Base-by-base conservation (phyloP, 37 sponge, comb jelly and placozoan species). In the Chondrilla cf. caribensis region DNA sequence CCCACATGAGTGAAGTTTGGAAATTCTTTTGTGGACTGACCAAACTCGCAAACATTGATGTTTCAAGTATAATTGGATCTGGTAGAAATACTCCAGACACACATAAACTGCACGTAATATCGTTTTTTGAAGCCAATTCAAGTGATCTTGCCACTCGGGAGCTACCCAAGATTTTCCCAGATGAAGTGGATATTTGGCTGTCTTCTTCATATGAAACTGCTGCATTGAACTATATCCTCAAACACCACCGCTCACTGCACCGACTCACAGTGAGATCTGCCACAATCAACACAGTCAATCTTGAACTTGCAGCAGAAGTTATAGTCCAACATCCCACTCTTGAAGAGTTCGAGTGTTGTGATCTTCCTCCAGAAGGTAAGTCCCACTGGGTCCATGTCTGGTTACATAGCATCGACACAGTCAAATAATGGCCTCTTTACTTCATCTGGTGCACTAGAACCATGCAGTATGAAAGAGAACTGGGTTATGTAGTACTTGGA, bases 1-100 rank as follows among this genome's bases (percentile, higher is more conserved):
- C 76, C 24, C 38, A 73, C 31, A 73, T 73, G 76, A 37, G 24
- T n/a, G 76, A 73, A 37, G 76, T 73, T 40, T 73, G 76, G 76
- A 73, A 73, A 40, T 73, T 38, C 44, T 73, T 39, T 42, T 38
- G 44, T 39, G 76, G 76, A 37, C 44, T 73, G 3, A 73, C 76
- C 0, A 40, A 39, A 73, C 24, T 73, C 2, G 24, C 24, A 4
- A 2, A 40, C 40, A 21, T 73, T 73, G 76, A 73, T 37, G 36
- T 73, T 17, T 43, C 41, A 3, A 39, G 42, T 43, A 73, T 43
- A 19, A 39, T 39, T 1, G 24, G 6, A 2, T 38, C 41, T 7
- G 1, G 7, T 8, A 29, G 37, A 2, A 21, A 73, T n/a, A 43
- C 41, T 7, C 21, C 26, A 3, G 5, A n/a, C 44, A 1, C 18